Evolutionary conservation across 1,140 invertebrate species (phyloP).

Genomic region (Lamellibrachia luymesi): DNA sequence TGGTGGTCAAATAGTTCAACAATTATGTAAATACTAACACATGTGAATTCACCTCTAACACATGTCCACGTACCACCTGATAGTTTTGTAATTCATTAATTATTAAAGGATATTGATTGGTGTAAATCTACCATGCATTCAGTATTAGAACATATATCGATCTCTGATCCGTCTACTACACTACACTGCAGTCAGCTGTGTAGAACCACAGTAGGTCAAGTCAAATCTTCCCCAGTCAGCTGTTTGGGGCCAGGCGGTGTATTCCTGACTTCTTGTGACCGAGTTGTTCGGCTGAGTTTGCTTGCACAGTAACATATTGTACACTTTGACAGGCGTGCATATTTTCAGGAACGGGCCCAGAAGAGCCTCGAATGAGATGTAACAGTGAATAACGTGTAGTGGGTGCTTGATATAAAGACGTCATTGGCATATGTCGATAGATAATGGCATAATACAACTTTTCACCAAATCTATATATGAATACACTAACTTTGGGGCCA

Average conservation of each 20-base stretch:
- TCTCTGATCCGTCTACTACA: not conserved
- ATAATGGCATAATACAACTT: too few relatives aligned
- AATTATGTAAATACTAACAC: not conserved
- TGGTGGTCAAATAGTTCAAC: not conserved
- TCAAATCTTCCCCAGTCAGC: not conserved
- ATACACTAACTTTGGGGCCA: too few relatives aligned
- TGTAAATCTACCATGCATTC: not conserved
- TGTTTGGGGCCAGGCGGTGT: not conserved
- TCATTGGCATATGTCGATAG: too few relatives aligned
- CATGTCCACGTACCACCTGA: not conserved
- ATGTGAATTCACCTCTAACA: not conserved
- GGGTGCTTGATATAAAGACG: too few relatives aligned
- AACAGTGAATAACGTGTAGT: too few relatives aligned
- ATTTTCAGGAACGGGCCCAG: too few relatives aligned
- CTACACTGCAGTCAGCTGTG: not conserved
- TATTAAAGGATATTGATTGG: not conserved
- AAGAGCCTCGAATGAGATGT: too few relatives aligned
- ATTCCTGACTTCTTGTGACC: not conserved
- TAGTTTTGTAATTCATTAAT: not conserved
- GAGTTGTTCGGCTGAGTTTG: not conserved
- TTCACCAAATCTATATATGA: too few relatives aligned
- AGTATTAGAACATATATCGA: not conserved
- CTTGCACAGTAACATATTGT: not conserved
- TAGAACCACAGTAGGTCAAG: not conserved
- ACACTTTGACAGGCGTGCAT: too few relatives aligned